Evolutionary conservation across 2,888 invertebrate genomes (phyloP), one percentile per base, ranked within the genome.

Genomic region (Tholera decimalis): DNA sequence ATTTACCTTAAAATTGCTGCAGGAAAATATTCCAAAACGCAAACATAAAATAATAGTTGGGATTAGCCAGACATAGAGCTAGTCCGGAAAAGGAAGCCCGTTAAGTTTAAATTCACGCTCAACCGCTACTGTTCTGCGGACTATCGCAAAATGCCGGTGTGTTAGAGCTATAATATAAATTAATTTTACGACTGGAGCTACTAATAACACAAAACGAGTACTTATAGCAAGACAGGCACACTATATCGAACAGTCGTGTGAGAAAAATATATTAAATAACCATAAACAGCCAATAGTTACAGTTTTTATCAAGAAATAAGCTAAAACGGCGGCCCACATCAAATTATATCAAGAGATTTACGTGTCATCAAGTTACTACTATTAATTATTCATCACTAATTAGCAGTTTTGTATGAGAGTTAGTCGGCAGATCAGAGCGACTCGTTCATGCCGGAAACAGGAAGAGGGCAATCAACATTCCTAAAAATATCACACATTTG

Each of bases 401-500:
- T 94, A 93, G 88, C 88, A 91, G 91, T 87, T 89, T 85, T 88
- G 89, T 90, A 91, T 88, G 88, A 86, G 85, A 85, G 83, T 79
- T 75, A 85, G 78, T 82, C 90, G 91, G 90, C 86, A 89, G 90
- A 93, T 93, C 93, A 92, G 85, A 92, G 92, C 89, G 85, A 74
- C 68, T 77, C 74, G 82, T 78, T 79, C 82, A 81, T 89, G 90
- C 91, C 93, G 95, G 95, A 95, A 93, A 95, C 95, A 93, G 95
- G 95, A 95, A 95, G 92, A 86, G 85, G 82, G 93, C 91, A 94
- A 95, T 95, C 95, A 95, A 94, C 95, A 92, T 93, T 91, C 92
- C 94, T 94, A 95, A 94, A 95, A 95, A 95, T 95, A 95, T 93
- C 91, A 92, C 94, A 93, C 95, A 93, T 95, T 95, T 93, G 94